Conservation (phyloP, 2,113 vertebrate genomes). For the Otus sunia region DNA sequence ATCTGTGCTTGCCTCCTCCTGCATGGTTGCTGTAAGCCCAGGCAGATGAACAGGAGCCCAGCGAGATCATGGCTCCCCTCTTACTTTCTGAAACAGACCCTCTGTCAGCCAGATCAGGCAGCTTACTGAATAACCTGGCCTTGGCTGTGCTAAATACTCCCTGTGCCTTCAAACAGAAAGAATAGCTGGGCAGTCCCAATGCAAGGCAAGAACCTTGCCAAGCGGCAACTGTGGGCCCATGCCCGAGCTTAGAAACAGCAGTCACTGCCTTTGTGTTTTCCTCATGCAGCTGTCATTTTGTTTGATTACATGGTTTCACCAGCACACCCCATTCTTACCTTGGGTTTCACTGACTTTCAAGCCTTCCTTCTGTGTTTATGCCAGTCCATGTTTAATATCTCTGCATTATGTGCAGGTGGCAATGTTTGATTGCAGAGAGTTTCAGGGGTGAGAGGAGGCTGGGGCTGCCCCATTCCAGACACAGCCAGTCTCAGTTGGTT, state of each 20-base stretch:
- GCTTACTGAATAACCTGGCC: background rate
- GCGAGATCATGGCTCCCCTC: background rate
- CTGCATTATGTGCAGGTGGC: background rate
- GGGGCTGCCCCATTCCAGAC: fast-evolving
- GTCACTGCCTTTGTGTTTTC: fast-evolving
- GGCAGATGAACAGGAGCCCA: background rate
- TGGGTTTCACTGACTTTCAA: background rate
- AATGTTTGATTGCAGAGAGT: fast-evolving
- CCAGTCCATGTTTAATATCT: background rate
- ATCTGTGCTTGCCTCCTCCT: background rate
- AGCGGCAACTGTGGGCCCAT: fast-evolving
- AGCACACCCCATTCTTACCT: fast-evolving
- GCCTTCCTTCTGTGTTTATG: background rate
- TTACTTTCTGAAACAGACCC: fast-evolving
- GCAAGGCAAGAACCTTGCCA: background rate
- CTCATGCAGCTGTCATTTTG: background rate
- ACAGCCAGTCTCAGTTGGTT: background rate
- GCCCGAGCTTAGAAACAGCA: background rate
- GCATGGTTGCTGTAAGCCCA: fast-evolving
- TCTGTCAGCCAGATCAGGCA: background rate
- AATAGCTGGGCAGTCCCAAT: background rate
- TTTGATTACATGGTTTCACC: background rate
- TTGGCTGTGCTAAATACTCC: background rate
- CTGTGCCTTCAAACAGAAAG: background rate
- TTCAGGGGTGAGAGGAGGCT: too few relatives aligned